Evolutionary conservation across 2,888 invertebrate species (phyloP).

Genomic region (Andrena bicolor): DNA sequence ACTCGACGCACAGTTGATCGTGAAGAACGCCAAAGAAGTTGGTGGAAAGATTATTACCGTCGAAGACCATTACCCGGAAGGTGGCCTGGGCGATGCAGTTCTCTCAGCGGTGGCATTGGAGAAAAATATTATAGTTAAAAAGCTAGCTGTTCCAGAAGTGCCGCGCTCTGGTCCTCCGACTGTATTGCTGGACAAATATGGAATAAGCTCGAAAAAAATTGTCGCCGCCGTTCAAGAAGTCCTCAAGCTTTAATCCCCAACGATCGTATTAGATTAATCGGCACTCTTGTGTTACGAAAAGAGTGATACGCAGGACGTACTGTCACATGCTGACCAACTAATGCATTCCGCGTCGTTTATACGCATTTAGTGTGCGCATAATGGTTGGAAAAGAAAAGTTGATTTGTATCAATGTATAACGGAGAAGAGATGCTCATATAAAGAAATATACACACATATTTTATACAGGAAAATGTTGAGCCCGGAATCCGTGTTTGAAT

Average conservation of each 20-base stretch:
- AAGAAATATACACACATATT: slow-evolving; percentile 14
- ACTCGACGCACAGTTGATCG: slow-evolving; percentile 92
- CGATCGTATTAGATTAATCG: not conserved
- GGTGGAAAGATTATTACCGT: slow-evolving; percentile 95
- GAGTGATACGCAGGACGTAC: slow-evolving; percentile 6
- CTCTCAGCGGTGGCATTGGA: slow-evolving; percentile 91
- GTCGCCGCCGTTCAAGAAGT: slow-evolving; percentile 89
- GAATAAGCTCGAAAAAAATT: slow-evolving; percentile 94
- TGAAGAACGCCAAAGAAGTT: slow-evolving; percentile 91
- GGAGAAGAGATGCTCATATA: not conserved
- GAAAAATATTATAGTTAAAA: slow-evolving; percentile 90
- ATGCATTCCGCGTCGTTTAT: slow-evolving; percentile 44
- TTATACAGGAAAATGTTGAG: slow-evolving; percentile 16
- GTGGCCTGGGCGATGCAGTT: slow-evolving; percentile 98
- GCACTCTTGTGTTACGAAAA: slow-evolving; percentile 8
- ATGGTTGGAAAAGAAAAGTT: slow-evolving; percentile 13
- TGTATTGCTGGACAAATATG: slow-evolving; percentile 94
- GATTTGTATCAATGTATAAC: slow-evolving; percentile 2
- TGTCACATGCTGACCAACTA: slow-evolving; percentile 10
- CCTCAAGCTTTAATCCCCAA: slow-evolving; percentile 85
- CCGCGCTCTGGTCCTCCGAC: slow-evolving; percentile 97
- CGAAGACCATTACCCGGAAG: slow-evolving; percentile 98
- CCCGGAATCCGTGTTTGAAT: slow-evolving; percentile 18
- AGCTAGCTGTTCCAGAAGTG: slow-evolving; percentile 92
- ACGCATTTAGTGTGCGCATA: slow-evolving; percentile 20